Evolutionary conservation across 2,113 vertebrate species (phyloP).

Genomic region (Prinia subflava): DNA sequence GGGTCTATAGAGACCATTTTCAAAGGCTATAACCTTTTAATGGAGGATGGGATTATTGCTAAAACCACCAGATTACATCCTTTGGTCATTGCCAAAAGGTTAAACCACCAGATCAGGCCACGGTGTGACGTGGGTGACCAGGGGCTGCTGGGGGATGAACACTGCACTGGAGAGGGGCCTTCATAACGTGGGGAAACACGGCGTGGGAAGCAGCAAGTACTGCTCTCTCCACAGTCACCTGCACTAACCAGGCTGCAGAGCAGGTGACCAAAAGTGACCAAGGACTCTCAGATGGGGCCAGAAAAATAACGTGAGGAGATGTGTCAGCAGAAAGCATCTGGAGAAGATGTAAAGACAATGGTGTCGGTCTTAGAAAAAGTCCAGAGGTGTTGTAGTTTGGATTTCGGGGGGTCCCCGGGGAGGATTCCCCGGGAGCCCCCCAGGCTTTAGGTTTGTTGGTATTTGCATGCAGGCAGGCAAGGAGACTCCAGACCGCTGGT

Average conservation of each 20-base stretch:
- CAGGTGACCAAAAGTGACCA: background rate
- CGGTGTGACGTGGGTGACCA: background rate
- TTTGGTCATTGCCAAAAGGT: background rate
- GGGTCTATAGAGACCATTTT: background rate
- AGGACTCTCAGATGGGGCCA: background rate
- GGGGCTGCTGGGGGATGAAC: background rate
- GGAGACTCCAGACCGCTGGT: too few relatives aligned
- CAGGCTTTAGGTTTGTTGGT: too few relatives aligned
- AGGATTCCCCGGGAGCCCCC: too few relatives aligned
- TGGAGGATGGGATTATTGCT: background rate
- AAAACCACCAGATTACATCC: background rate
- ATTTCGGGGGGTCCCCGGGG: too few relatives aligned
- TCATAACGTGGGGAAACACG: fast-evolving
- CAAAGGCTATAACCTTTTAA: background rate
- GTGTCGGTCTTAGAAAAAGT: background rate
- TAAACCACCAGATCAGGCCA: background rate
- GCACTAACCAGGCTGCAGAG: background rate
- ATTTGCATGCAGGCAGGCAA: too few relatives aligned
- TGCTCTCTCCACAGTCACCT: background rate
- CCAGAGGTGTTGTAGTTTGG: too few relatives aligned
- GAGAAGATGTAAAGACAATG: background rate
- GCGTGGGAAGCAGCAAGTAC: background rate
- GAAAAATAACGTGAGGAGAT: background rate
- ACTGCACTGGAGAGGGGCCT: background rate
- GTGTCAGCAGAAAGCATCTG: background rate